Percentiles rank a stretch among this genome's conserved stretches.
phyloP scores from a whole-genome alignment of 2,113 vertebrate genomes.

The Aldabrachelys gigantea region DNA sequence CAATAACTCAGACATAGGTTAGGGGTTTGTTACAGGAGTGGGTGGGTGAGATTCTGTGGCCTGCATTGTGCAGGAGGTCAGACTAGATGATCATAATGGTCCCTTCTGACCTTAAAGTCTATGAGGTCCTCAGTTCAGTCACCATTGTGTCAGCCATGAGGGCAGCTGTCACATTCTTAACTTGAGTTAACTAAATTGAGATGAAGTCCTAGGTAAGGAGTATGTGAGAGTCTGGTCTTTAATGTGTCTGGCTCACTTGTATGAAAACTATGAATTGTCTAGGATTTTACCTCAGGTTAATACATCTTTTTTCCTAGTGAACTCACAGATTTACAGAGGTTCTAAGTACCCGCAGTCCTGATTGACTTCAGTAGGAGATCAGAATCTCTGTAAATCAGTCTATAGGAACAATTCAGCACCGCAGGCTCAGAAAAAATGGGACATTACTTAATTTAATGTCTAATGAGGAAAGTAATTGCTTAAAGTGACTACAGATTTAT shows the following conservation, averaged over 20 bases:
- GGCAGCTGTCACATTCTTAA: neutral
- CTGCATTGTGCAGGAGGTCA: too few relatives aligned
- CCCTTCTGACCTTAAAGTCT: too few relatives aligned
- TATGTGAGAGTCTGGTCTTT: neutral
- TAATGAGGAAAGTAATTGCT: constrained; percentile 40
- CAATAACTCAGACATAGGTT: too few relatives aligned
- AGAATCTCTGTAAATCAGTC: constrained; percentile 62
- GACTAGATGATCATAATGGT: too few relatives aligned
- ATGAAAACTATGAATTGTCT: neutral
- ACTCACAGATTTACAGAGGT: constrained; percentile 49
- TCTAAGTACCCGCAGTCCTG: constrained; percentile 48
- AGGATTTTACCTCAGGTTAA: constrained; percentile 29
- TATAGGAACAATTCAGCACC: constrained; percentile 52
- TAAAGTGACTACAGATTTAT: constrained; percentile 12
- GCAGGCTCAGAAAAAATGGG: constrained; percentile 51
- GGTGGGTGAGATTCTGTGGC: too few relatives aligned
- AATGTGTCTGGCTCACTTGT: neutral
- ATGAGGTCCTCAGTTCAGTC: neutral
- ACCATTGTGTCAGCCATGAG: neutral
- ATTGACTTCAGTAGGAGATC: constrained; percentile 57
- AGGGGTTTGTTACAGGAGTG: too few relatives aligned
- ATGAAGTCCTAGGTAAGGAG: neutral
- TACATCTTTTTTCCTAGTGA: constrained; percentile 3
- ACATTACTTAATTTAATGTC: constrained; percentile 57
- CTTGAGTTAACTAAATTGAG: neutral